Percentiles rank a stretch among this genome's conserved stretches.
These are phyloP conservation scores for Pheosia tremula DNA, from an alignment of 2,888 invertebrate genomes.

Conservation along the genomic window DNA sequence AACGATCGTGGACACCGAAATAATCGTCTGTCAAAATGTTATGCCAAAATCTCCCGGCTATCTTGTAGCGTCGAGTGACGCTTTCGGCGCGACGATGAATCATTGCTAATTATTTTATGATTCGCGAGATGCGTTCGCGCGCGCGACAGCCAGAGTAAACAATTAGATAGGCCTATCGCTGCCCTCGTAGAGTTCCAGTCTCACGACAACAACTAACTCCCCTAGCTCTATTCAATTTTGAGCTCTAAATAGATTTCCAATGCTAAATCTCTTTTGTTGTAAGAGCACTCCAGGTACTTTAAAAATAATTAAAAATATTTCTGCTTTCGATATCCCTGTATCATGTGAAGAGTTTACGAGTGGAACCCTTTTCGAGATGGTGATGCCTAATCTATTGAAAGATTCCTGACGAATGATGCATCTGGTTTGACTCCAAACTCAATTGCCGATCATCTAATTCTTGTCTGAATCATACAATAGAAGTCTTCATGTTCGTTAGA, in stretches of 20 bases:
- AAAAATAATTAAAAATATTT: conserved; percentile 66
- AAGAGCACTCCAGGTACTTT: conserved; percentile 56
- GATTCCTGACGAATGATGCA: conserved; percentile 16
- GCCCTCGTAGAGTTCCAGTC: conserved; percentile 4
- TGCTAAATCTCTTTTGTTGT: conserved; percentile 69
- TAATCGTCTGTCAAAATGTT: conserved; percentile 78
- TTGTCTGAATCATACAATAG: conserved; percentile 14
- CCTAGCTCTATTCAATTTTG: conserved; percentile 67
- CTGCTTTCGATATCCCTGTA: conserved; percentile 61
- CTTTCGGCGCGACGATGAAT: conserved; percentile 72
- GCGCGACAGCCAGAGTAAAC: conserved; percentile 54
- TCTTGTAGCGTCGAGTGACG: conserved; percentile 62
- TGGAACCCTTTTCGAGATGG: conserved; percentile 41
- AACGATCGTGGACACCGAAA: conserved; percentile 76
- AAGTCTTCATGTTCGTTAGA: neutral
- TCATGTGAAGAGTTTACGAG: conserved; percentile 52
- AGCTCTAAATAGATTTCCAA: conserved; percentile 66
- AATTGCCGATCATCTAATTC: conserved; percentile 19
- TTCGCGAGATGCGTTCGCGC: conserved; percentile 42
- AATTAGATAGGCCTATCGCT: conserved; percentile 48
- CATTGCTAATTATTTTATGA: conserved; percentile 79
- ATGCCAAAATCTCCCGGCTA: conserved; percentile 74
- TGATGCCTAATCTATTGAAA: conserved; percentile 15
- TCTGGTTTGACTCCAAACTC: conserved; percentile 26
- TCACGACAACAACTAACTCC: conserved; percentile 36